Evolutionary conservation across 2,888 invertebrate species (phyloP).

Genomic region (Papilio protenor): DNA sequence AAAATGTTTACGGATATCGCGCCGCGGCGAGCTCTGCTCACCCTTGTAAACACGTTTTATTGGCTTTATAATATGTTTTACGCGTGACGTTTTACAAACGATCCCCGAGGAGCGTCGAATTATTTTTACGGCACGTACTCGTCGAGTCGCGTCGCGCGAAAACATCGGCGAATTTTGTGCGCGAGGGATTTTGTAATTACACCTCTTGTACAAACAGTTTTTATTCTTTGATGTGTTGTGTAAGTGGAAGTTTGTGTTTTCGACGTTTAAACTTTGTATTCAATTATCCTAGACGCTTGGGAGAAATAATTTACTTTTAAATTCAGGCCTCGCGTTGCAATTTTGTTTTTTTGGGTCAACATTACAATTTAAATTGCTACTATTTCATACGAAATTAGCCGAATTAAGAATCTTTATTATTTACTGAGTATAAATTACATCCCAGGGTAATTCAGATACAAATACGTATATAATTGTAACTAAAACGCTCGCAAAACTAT

Average conservation of each 20-base stretch:
- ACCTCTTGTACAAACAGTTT: constrained; percentile 75
- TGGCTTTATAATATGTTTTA: constrained; percentile 85
- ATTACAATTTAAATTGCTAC: not conserved
- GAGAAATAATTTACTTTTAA: constrained; percentile 26
- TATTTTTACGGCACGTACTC: constrained; percentile 83
- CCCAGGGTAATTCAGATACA: not conserved
- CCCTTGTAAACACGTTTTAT: constrained; percentile 85
- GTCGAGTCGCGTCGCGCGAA: constrained; percentile 70
- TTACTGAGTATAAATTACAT: not conserved
- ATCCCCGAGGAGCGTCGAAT: constrained; percentile 82
- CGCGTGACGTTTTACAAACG: constrained; percentile 85
- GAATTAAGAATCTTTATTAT: no score
- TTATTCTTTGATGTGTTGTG: constrained; percentile 65
- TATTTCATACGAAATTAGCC: not conserved
- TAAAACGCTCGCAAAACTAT: constrained; percentile 48
- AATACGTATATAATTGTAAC: constrained; percentile 23
- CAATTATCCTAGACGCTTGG: constrained; percentile 34
- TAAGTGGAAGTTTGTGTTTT: constrained; percentile 59
- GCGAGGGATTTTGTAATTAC: constrained; percentile 80
- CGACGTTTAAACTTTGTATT: constrained; percentile 56
- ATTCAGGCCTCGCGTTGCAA: not conserved
- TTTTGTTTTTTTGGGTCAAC: not conserved
- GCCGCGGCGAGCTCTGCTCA: constrained; percentile 78
- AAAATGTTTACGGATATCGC: constrained; percentile 84
- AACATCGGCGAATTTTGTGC: constrained; percentile 75